These are phyloP conservation scores for Protonibea diacanthus DNA, from an alignment of 2,797 vertebrate genomes.

Conservation along the genomic window DNA sequence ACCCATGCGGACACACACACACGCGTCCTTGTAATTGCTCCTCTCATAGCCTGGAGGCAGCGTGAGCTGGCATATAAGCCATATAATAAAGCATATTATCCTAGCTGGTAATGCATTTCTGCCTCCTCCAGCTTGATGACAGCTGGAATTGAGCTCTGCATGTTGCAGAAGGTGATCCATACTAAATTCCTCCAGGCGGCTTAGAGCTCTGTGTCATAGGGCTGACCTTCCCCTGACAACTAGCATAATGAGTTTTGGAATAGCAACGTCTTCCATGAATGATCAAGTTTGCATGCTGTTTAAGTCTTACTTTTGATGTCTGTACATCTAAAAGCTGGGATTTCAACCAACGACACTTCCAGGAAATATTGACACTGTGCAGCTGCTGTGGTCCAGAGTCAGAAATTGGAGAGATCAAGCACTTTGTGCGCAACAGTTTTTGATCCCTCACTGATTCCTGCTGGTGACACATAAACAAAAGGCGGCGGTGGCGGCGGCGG, in stretches of 20 bases:
- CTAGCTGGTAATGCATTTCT: constrained; percentile 80
- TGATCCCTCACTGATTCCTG: constrained; percentile 1
- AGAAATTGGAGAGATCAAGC: constrained; percentile 3
- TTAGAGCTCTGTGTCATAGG: constrained; percentile 68
- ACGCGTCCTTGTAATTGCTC: constrained; percentile 81
- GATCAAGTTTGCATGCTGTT: constrained; percentile 56
- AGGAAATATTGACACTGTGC: constrained; percentile 13
- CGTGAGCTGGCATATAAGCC: constrained; percentile 80
- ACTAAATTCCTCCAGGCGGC: constrained; percentile 80
- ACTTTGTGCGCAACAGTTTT: not conserved
- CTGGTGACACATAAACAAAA: constrained; percentile 22
- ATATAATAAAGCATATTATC: constrained; percentile 83
- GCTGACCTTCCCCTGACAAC: constrained; percentile 82
- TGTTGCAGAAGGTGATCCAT: constrained; percentile 79
- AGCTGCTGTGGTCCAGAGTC: not conserved
- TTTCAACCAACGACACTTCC: constrained; percentile 12
- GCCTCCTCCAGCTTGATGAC: constrained; percentile 78
- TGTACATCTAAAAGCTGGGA: constrained; percentile 14
- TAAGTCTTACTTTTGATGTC: constrained; percentile 58
- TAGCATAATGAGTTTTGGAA: constrained; percentile 78
- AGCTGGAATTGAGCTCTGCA: constrained; percentile 78
- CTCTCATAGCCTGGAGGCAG: constrained; percentile 73
- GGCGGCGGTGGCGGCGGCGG: constrained; percentile 8
- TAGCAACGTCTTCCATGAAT: constrained; percentile 63
- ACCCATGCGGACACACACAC: constrained; percentile 29